Evolutionary conservation across 2,797 vertebrate genomes (phyloP).

Genomic region (Cirrhinus mrigala): DNA sequence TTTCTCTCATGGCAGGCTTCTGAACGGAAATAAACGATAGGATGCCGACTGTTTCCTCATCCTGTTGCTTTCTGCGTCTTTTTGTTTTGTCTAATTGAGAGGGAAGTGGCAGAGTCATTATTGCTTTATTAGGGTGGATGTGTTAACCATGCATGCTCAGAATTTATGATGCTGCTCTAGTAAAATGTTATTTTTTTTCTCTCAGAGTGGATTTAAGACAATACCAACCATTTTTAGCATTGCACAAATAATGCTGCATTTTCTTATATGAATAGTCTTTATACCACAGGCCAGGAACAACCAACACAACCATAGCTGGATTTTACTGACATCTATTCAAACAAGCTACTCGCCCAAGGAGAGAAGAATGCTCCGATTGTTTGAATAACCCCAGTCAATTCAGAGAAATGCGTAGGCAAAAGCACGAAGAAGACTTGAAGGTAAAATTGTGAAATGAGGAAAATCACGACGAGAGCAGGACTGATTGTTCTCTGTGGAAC

Average conservation of each 20-base stretch:
- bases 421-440: conserved; percentile 3
- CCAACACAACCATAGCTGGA: not conserved
- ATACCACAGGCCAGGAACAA: not conserved
- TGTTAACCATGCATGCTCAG: conserved; percentile 43
- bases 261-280: conserved; percentile 7
- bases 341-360: not conserved
- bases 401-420: conserved; percentile 7
- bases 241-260: not conserved
- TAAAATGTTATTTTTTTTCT: conserved; percentile 64
- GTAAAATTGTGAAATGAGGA: conserved; percentile 6
- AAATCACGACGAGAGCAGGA: conserved; percentile 2
- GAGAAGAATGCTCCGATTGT: conserved; percentile 21
- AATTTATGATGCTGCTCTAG: conserved; percentile 61
- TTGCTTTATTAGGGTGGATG: conserved; percentile 60
- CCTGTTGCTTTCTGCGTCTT: conserved; percentile 11
- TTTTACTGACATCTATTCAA: conserved; percentile 32
- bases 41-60: conserved; percentile 32
- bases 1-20: conserved; percentile 39
- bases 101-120: conserved; percentile 63
- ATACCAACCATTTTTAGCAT: not conserved
- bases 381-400: conserved; percentile 10
- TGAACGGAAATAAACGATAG: conserved; percentile 63
- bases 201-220: conserved; percentile 12
- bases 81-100: conserved; percentile 52
- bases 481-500: conserved; percentile 3